phyloP scores from a whole-genome alignment of 2,888 invertebrate genomes.

The Silvanus unidentatus region DNA sequence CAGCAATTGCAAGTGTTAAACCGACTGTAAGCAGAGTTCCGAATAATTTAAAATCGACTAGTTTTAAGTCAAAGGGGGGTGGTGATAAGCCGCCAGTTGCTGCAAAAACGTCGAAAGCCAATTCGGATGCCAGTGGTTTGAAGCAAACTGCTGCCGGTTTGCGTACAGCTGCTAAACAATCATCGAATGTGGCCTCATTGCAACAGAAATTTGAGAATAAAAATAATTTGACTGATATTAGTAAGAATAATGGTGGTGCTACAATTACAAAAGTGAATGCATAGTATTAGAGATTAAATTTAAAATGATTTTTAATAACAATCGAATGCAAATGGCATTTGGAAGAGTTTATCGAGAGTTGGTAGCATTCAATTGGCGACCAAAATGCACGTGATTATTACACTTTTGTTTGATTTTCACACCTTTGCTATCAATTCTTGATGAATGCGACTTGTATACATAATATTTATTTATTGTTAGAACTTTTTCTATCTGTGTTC shows the following conservation, averaged over 20 bases:
- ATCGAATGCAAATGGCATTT: too few relatives aligned
- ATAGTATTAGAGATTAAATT: too few relatives aligned
- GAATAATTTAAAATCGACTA: slow-evolving; percentile 47
- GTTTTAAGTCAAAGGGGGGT: slow-evolving; percentile 44
- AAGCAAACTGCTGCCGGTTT: slow-evolving; percentile 42
- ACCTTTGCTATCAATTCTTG: too few relatives aligned
- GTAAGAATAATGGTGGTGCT: slow-evolving; percentile 5
- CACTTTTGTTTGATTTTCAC: too few relatives aligned
- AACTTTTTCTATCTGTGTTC: too few relatives aligned
- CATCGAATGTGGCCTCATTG: slow-evolving; percentile 68
- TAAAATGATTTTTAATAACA: too few relatives aligned
- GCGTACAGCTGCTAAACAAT: slow-evolving; percentile 50
- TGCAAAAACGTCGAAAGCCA: slow-evolving; percentile 21
- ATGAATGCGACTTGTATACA: too few relatives aligned
- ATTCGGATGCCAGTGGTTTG: slow-evolving; percentile 17
- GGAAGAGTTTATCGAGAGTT: too few relatives aligned
- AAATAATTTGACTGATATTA: slow-evolving; percentile 13
- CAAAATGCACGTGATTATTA: too few relatives aligned
- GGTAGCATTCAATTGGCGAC: too few relatives aligned
- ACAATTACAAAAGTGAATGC: slow-evolving; percentile 18
- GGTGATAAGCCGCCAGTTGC: slow-evolving; percentile 24
- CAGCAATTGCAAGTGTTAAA: slow-evolving; percentile 37
- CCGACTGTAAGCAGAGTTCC: slow-evolving; percentile 39
- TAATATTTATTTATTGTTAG: too few relatives aligned
- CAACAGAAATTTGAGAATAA: slow-evolving; percentile 73